Percentiles rank a stretch among this genome's conserved stretches.
Conservation (phyloP, 2,113 vertebrate species). For the Varanus salvator region DNA sequence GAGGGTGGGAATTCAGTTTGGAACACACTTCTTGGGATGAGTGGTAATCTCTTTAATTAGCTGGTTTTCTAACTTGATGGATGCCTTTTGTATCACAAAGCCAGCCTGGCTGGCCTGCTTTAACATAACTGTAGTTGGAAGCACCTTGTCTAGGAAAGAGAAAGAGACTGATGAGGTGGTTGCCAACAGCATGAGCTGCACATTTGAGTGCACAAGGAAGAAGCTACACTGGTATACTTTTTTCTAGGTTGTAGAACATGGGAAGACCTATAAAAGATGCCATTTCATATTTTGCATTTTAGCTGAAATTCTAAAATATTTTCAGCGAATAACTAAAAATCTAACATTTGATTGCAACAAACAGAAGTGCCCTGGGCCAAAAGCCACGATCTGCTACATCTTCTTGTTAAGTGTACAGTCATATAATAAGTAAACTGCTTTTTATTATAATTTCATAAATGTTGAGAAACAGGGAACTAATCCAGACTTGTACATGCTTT, state of each 20-base stretch:
- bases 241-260: not conserved
- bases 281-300: not conserved
- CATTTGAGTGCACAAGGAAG: not conserved
- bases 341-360: not conserved
- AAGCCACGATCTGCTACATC: not conserved
- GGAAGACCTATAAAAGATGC: not conserved
- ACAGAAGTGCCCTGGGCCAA: not conserved
- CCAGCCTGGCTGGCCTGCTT: too few relatives aligned
- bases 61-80: too few relatives aligned
- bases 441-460: not conserved
- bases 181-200: too few relatives aligned
- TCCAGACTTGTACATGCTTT: not conserved
- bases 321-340: not conserved
- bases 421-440: not conserved
- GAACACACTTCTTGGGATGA: too few relatives aligned
- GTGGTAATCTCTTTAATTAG: too few relatives aligned
- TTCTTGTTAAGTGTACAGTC: not conserved
- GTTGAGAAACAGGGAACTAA: not conserved
- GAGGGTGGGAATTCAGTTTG: too few relatives aligned
- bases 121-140: too few relatives aligned
- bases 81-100: too few relatives aligned
- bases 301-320: not conserved
- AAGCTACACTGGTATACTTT: not conserved
- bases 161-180: too few relatives aligned
- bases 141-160: too few relatives aligned